Percentiles rank a stretch among this genome's conserved stretches.
Conservation (phyloP, 2,888 invertebrate species). For the Malthinus flaveolus region DNA sequence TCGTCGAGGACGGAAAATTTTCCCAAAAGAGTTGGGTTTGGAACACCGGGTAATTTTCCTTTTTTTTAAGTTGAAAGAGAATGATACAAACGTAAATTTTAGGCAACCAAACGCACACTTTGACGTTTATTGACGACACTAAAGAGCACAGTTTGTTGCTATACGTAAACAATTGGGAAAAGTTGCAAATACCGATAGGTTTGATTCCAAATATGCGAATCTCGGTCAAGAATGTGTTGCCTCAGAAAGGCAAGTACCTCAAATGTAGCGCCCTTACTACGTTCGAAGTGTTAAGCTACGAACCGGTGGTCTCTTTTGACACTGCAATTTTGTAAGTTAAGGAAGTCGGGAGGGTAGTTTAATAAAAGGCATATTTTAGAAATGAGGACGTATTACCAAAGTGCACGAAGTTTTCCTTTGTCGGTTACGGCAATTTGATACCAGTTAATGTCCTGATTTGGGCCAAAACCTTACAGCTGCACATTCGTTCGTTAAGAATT, state of each 20-base stretch:
- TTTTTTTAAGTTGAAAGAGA: background rate
- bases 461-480: background rate
- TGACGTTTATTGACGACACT: conserved; percentile 13
- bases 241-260: conserved; percentile 34
- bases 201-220: conserved; percentile 34
- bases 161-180: conserved; percentile 35
- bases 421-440: conserved; percentile 21
- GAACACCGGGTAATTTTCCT: conserved; percentile 30
- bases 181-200: conserved; percentile 33
- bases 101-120: conserved; percentile 15
- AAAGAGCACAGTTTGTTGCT: conserved; percentile 22
- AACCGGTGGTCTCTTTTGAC: conserved; percentile 28
- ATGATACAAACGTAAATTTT: too few species aligned
- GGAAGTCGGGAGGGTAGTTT: background rate
- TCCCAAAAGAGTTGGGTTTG: conserved; percentile 23
- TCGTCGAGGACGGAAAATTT: conserved; percentile 17
- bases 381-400: background rate
- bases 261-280: conserved; percentile 34
- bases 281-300: conserved; percentile 34
- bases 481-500: conserved; percentile 16
- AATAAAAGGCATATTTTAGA: conserved; percentile 1
- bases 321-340: conserved; percentile 37
- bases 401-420: conserved; percentile 10
- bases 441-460: conserved; percentile 15
- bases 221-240: conserved; percentile 30